These are phyloP conservation scores for Eupithecia inturbata DNA, from an alignment of 2,888 invertebrate species.

Conservation along the genomic window DNA sequence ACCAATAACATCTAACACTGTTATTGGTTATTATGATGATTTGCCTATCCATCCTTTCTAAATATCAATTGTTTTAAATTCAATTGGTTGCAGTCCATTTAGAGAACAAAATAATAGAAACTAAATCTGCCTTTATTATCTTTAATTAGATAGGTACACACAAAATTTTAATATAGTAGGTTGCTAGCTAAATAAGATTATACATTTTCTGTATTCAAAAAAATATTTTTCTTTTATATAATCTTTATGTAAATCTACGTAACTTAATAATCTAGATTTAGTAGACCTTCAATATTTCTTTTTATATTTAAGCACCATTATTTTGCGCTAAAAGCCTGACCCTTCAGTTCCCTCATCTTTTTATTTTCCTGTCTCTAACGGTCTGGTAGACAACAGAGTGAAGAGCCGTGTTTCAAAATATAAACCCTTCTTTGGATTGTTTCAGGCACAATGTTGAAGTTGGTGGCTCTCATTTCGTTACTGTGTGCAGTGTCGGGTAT, in stretches of 20 bases:
- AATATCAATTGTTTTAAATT: no score
- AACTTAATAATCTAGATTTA: neutral
- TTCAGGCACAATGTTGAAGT: conserved; percentile 57
- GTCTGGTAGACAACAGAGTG: neutral
- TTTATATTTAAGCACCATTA: neutral
- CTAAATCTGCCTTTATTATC: no score
- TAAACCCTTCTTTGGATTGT: conserved; percentile 44
- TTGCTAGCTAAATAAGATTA: no score
- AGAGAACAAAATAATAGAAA: no score
- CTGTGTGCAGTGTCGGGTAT: conserved; percentile 50
- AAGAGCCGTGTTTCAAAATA: neutral
- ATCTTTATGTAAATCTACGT: neutral
- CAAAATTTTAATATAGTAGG: no score
- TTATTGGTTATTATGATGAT: neutral
- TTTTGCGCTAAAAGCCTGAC: neutral
- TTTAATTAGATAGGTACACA: no score
- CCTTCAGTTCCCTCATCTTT: neutral
- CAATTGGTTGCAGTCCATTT: no score
- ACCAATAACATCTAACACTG: no score
- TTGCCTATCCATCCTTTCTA: neutral
- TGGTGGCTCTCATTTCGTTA: conserved; percentile 46
- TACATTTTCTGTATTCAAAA: no score
- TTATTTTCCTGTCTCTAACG: neutral
- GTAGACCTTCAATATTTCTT: neutral
- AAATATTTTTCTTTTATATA: no score